Conservation (phyloP, 2,113 vertebrate species). For the Stigmatopora argus region DNA sequence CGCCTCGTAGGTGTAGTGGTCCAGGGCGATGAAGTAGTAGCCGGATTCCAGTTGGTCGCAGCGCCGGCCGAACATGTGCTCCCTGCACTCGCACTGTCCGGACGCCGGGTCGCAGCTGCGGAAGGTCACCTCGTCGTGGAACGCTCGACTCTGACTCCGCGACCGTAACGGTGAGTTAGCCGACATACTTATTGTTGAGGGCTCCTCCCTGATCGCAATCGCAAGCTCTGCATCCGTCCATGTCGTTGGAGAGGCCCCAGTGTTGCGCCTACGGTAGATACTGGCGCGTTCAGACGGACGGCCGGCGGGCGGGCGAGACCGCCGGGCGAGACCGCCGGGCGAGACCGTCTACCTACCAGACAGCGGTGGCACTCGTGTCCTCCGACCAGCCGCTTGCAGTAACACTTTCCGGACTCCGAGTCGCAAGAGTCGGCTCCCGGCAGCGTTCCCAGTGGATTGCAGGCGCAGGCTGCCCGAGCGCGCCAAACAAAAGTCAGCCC, state of each 20-base stretch:
- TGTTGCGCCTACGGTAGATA: constrained; percentile 75
- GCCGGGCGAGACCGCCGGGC: too few species aligned
- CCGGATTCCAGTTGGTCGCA: constrained; percentile 85
- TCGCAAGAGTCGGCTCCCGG: constrained; percentile 84
- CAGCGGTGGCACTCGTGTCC: constrained; percentile 84
- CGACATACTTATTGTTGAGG: constrained; percentile 77
- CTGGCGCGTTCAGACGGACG: too few species aligned
- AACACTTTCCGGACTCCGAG: constrained; percentile 80
- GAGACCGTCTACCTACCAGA: constrained; percentile 71
- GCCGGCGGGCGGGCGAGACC: too few species aligned
- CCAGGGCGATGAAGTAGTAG: constrained; percentile 86
- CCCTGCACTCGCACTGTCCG: constrained; percentile 84
- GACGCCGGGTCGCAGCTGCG: constrained; percentile 80
- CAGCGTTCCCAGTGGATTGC: constrained; percentile 83
- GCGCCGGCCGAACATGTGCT: constrained; percentile 86
- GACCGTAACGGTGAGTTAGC: not conserved
- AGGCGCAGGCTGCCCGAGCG: constrained; percentile 79
- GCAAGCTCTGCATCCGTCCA: constrained; percentile 90
- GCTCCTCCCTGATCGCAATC: constrained; percentile 91
- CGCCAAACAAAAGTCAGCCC: constrained; percentile 12
- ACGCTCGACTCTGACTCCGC: not conserved
- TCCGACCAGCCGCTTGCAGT: constrained; percentile 87
- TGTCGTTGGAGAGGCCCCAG: constrained; percentile 91
- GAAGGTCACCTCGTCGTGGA: not conserved
- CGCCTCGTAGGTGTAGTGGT: constrained; percentile 93